Conservation (phyloP, 2,888 invertebrate genomes). For the Drosophila siamana region DNA sequence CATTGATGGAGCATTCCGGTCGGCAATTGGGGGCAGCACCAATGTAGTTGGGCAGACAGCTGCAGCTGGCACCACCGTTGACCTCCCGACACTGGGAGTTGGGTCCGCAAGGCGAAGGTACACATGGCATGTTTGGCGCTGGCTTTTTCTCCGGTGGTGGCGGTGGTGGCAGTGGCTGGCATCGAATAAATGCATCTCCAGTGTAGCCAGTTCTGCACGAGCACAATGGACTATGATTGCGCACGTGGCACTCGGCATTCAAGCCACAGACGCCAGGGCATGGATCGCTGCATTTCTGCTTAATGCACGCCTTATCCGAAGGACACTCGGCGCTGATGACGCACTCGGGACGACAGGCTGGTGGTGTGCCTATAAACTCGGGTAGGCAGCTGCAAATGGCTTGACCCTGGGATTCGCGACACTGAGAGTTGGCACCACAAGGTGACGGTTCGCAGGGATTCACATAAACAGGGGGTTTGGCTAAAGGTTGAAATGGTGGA, state of each 20-base stretch:
- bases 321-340: slow-evolving; percentile 92
- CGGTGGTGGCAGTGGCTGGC: slow-evolving; percentile 87
- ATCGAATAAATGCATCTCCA: slow-evolving; percentile 92
- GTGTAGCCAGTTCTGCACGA: slow-evolving; percentile 90
- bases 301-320: slow-evolving; percentile 90
- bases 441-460: slow-evolving; percentile 91
- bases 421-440: slow-evolving; percentile 92
- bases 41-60: slow-evolving; percentile 89
- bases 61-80: slow-evolving; percentile 89
- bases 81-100: slow-evolving; percentile 90
- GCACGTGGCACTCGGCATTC: slow-evolving; percentile 92
- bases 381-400: slow-evolving; percentile 91
- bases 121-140: slow-evolving; percentile 87
- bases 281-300: slow-evolving; percentile 92
- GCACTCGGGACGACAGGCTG: slow-evolving; percentile 93
- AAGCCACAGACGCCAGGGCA: slow-evolving; percentile 92
- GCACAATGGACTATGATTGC: slow-evolving; percentile 93
- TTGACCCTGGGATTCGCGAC: slow-evolving; percentile 88
- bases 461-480: slow-evolving; percentile 75
- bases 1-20: slow-evolving; percentile 91
- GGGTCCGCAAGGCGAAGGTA: slow-evolving; percentile 92
- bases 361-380: slow-evolving; percentile 91
- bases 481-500: slow-evolving; percentile 40
- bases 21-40: slow-evolving; percentile 92
- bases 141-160: slow-evolving; percentile 22